Percentiles rank a stretch among this genome's conserved stretches.
These are phyloP conservation scores for Himalopsyche tibetana DNA, from an alignment of 2,888 invertebrate species.

Conservation along the genomic window DNA sequence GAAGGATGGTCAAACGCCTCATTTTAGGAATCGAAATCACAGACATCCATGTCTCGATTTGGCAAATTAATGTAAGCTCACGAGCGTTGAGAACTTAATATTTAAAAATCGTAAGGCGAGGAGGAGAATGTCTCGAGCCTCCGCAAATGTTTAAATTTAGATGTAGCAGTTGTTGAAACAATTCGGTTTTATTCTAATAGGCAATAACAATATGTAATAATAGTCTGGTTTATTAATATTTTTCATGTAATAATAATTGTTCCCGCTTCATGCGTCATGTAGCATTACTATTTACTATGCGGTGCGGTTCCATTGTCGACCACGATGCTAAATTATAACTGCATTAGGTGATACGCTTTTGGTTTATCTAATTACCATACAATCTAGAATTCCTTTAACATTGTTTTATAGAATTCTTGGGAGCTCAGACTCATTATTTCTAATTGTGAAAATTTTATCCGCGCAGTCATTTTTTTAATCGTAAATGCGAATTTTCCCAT, in stretches of 20 bases:
- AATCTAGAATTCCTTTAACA: conserved; percentile 1
- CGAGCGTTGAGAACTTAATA: no score
- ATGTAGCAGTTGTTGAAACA: no score
- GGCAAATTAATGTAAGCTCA: no score
- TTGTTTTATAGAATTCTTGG: conserved; percentile 26
- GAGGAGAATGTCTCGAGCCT: no score
- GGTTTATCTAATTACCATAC: conserved; percentile 33
- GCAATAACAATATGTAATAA: neutral
- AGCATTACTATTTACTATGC: conserved; percentile 13
- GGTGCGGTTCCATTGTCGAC: conserved; percentile 2
- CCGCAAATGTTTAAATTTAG: no score
- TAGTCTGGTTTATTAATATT: neutral
- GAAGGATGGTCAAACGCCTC: no score
- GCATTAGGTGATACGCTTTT: conserved; percentile 30
- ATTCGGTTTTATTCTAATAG: no score
- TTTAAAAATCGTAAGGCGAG: no score
- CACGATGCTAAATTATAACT: neutral
- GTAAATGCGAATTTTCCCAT: conserved; percentile 17
- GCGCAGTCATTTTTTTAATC: neutral
- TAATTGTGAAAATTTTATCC: conserved; percentile 4
- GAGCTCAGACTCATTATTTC: conserved; percentile 15
- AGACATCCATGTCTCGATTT: no score
- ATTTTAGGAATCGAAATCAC: no score
- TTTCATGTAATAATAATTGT: neutral
- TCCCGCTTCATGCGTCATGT: conserved; percentile 15